A percentile compares a stretch with the other conserved stretches of the same genome.
phyloP scores from a whole-genome alignment of 2,797 vertebrate species.

The Sebastes taczanowskii region DNA sequence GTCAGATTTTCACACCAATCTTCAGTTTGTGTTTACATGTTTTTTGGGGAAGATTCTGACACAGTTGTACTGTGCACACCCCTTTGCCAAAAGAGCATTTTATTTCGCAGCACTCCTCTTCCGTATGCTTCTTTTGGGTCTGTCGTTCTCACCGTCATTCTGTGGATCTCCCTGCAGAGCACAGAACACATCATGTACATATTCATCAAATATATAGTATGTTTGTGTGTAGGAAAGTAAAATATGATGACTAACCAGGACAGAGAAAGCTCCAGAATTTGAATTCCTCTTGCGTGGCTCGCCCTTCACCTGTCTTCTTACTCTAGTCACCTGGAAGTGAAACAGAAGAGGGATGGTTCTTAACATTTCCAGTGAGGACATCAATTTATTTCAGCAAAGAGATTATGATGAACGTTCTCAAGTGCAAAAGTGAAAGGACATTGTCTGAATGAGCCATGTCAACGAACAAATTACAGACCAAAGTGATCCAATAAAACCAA shows the following conservation, averaged over 20 bases:
- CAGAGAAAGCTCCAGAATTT: constrained; percentile 65
- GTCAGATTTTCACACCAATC: constrained; percentile 23
- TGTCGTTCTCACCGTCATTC: constrained; percentile 43
- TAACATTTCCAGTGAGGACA: background rate
- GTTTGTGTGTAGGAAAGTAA: background rate
- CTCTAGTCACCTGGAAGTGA: constrained; percentile 67
- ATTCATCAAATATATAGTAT: background rate
- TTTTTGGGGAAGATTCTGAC: background rate
- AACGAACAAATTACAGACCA: background rate
- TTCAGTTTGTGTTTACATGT: constrained; percentile 14
- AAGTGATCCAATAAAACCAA: constrained; percentile 45
- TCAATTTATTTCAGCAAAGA: background rate
- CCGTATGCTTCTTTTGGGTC: constrained; percentile 48
- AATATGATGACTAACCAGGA: constrained; percentile 62
- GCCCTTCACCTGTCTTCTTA: constrained; percentile 67
- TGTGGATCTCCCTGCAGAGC: constrained; percentile 63
- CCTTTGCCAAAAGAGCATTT: background rate
- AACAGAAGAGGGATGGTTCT: background rate
- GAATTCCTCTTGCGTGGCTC: constrained; percentile 58
- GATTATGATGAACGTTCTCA: background rate
- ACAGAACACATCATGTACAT: constrained; percentile 9
- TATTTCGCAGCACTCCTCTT: constrained; percentile 19
- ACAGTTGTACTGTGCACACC: background rate
- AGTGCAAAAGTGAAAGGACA: background rate
- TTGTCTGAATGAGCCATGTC: background rate